These are phyloP conservation scores for Lepidocyrtinus sp. DNA, from an alignment of 2,888 invertebrate species.

Conservation along the genomic window DNA sequence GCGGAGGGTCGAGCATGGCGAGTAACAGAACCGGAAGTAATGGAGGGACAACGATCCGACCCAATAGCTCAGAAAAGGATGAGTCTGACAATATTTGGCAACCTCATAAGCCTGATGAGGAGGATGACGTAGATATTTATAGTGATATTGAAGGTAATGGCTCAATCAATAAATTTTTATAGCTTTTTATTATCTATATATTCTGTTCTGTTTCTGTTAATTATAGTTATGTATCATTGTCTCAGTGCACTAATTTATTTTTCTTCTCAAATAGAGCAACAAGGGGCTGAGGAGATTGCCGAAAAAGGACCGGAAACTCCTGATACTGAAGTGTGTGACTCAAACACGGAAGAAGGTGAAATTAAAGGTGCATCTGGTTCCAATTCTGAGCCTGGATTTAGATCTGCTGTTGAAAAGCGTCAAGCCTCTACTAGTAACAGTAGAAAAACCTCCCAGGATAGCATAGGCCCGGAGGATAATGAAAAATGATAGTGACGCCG, in stretches of 20 bases:
- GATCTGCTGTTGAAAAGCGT: too few species aligned
- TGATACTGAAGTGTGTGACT: neutral
- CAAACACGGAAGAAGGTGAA: too few species aligned
- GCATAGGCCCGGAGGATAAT: neutral
- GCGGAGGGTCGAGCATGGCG: too few species aligned
- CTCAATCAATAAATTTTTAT: neutral
- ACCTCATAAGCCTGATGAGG: slow-evolving; percentile 64
- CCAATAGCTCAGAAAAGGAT: neutral
- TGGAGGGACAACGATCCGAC: neutral
- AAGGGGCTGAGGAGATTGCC: too few species aligned
- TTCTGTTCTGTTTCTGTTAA: slow-evolving; percentile 3
- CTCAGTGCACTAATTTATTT: too few species aligned
- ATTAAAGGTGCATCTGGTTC: too few species aligned
- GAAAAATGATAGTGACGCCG: slow-evolving; percentile 64
- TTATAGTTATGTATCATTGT: too few species aligned
- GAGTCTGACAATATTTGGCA: neutral
- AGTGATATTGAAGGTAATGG: slow-evolving; percentile 77
- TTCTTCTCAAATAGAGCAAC: too few species aligned
- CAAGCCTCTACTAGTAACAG: too few species aligned
- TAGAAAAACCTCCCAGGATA: slow-evolving; percentile 21
- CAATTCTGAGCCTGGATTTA: too few species aligned
- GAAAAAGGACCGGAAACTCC: too few species aligned
- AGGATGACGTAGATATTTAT: slow-evolving; percentile 77
- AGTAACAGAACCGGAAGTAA: neutral
- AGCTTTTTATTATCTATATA: neutral